Evolutionary conservation across 1,140 invertebrate species (phyloP).

Genomic region (Triops longicaudatus): DNA sequence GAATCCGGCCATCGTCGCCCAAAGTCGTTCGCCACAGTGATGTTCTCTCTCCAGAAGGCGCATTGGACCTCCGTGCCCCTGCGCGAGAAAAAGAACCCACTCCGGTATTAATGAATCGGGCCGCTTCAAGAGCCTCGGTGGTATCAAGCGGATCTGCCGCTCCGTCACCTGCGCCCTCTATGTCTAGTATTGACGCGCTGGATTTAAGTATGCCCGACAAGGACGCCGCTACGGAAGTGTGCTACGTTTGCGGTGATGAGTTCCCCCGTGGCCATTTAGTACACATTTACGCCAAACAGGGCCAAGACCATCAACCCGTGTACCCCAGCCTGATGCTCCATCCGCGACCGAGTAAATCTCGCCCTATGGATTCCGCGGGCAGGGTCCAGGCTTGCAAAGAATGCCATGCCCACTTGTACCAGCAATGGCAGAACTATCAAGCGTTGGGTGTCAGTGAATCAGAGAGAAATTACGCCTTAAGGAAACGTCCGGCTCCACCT

Average conservation of each 20-base stretch:
- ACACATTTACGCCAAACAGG: slow-evolving; percentile 52
- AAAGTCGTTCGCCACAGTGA: slow-evolving; percentile 11
- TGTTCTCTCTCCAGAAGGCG: slow-evolving; percentile 42
- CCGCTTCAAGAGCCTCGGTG: slow-evolving; percentile 19
- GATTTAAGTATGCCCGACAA: slow-evolving; percentile 85
- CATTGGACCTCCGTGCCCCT: slow-evolving; percentile 46
- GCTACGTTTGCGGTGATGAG: slow-evolving; percentile 72
- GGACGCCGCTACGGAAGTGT: slow-evolving; percentile 78
- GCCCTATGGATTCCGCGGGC: slow-evolving; percentile 67
- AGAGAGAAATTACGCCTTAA: slow-evolving; percentile 66
- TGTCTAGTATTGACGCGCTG: slow-evolving; percentile 56
- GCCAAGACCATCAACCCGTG: slow-evolving; percentile 52
- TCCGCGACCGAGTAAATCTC: slow-evolving; percentile 66
- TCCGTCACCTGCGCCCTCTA: slow-evolving; percentile 21
- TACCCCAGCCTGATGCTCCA: slow-evolving; percentile 76
- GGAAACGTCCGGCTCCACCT: slow-evolving; percentile 57
- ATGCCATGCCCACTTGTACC: slow-evolving; percentile 68
- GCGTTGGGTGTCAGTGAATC: slow-evolving; percentile 57
- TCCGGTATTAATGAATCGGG: background rate
- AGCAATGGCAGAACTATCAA: slow-evolving; percentile 64
- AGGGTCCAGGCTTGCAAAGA: slow-evolving; percentile 67
- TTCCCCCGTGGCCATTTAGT: slow-evolving; percentile 65
- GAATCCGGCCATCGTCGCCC: background rate
- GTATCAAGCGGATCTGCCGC: slow-evolving; percentile 22
- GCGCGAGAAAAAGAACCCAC: slow-evolving; percentile 26